Evolutionary conservation across 2,113 vertebrate species (phyloP), one percentile per base, ranked within the genome.

Genomic region (Larimichthys crocea): DNA sequence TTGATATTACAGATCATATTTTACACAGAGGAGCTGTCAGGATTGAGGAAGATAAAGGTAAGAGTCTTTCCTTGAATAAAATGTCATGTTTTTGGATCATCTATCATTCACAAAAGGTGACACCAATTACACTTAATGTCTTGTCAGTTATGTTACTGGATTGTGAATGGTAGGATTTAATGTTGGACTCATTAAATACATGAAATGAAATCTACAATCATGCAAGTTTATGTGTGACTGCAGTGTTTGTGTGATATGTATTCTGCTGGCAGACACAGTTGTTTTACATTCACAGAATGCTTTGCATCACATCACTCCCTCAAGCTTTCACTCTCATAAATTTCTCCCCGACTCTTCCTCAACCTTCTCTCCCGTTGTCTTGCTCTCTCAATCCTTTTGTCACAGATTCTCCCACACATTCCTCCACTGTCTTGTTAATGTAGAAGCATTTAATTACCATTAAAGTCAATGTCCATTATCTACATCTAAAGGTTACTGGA

Each of bases 41-140:
- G 53, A 67, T 40, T 10, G 61, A 77, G n/a, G 48, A 74, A 82
- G 59, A 85, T 56, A 80, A 65, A 79, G 89, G 92, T 93, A 83
- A 84, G 69, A 80, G 16, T 72, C 26, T 15, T 73, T 16, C 31
- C 40, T 56, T 35, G 2, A 68, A 57, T 74, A 1, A 55, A 14
- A 50, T 60, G 20, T 2, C 24, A 57, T 74, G 15, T 19, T 59
- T 63, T 57, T 71, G 35, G 7, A 81, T 19, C 17, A 72, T 56
- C 3, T 8, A 48, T 57, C 1, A 53, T 70, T 62, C 57, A 46
- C 10, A 50, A 22, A 80, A 61, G 15, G 17, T 76, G 15, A 71
- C 29, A 74, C 16, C 3, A 40, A 35, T 71, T 2, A 24, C 3
- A 49, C 10, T 20, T 55, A 12, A 15, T 11, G 71, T 15, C 2